These are phyloP conservation scores for Chloropsis cyanopogon DNA, from an alignment of 2,113 vertebrate species.

Conservation along the genomic window DNA sequence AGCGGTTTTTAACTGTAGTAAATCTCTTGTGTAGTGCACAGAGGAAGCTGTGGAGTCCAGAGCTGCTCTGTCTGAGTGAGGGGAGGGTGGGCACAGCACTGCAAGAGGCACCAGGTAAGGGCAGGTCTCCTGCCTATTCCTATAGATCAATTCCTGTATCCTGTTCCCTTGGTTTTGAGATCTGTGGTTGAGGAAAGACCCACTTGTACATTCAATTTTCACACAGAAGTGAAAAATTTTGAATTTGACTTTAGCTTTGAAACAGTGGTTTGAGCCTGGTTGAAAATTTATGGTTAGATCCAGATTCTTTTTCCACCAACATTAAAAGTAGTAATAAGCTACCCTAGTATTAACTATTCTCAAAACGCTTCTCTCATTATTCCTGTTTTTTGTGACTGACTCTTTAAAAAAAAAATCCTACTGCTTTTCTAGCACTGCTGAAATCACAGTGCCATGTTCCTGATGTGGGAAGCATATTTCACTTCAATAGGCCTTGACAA, in stretches of 20 bases:
- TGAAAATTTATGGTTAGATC: background rate
- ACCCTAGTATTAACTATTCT: background rate
- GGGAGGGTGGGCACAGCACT: fast-evolving
- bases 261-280: background rate
- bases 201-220: fast-evolving
- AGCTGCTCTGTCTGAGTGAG: fast-evolving
- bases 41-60: background rate
- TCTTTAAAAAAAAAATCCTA: background rate
- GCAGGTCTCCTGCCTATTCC: background rate
- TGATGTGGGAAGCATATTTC: constrained; percentile 32
- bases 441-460: background rate
- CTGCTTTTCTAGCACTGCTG: background rate
- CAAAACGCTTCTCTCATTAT: background rate
- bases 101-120: no score
- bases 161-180: background rate
- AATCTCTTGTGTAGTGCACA: background rate
- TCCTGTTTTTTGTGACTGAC: background rate
- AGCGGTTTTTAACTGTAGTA: background rate
- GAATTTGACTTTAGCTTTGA: background rate
- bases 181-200: fast-evolving
- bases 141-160: fast-evolving
- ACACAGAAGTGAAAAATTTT: background rate
- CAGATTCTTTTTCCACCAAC: background rate
- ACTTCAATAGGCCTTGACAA: constrained; percentile 15
- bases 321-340: background rate